Conservation (phyloP, 1,140 invertebrate genomes). For the Eciton burchellii region DNA sequence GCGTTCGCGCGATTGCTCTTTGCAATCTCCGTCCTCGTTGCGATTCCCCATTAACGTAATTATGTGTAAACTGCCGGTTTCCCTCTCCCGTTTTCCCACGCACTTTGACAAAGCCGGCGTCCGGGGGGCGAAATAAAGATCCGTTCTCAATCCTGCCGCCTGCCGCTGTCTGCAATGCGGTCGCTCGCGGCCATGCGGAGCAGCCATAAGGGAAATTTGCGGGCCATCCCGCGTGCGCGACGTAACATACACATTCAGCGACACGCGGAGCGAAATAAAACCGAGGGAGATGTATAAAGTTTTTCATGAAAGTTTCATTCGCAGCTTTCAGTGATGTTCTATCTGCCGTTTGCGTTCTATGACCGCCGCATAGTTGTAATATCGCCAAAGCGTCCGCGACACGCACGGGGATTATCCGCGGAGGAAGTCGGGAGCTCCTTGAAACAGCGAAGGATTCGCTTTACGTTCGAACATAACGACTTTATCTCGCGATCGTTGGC, state of each 20-base stretch:
- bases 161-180: slow-evolving; percentile 38
- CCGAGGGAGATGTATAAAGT: slow-evolving; percentile 40
- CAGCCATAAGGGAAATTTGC: slow-evolving; percentile 54
- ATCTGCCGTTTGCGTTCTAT: slow-evolving; percentile 19
- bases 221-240: slow-evolving; percentile 25
- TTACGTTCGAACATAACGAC: not conserved
- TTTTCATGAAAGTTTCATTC: slow-evolving; percentile 43
- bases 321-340: slow-evolving; percentile 38
- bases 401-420: not conserved
- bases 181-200: slow-evolving; percentile 37
- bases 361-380: not conserved
- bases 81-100: not conserved
- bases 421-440: not conserved
- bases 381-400: not conserved
- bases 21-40: slow-evolving; percentile 31
- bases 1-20: not conserved
- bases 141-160: not conserved
- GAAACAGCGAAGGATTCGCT: not conserved
- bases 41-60: slow-evolving; percentile 17
- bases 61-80: not conserved
- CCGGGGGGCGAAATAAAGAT: not conserved
- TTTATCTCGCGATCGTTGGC: not conserved
- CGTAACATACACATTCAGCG: slow-evolving; percentile 26
- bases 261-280: slow-evolving; percentile 37
- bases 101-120: not conserved